Evolutionary conservation across 2,113 vertebrate species (phyloP).

Genomic region (Malaclemys terrapin): DNA sequence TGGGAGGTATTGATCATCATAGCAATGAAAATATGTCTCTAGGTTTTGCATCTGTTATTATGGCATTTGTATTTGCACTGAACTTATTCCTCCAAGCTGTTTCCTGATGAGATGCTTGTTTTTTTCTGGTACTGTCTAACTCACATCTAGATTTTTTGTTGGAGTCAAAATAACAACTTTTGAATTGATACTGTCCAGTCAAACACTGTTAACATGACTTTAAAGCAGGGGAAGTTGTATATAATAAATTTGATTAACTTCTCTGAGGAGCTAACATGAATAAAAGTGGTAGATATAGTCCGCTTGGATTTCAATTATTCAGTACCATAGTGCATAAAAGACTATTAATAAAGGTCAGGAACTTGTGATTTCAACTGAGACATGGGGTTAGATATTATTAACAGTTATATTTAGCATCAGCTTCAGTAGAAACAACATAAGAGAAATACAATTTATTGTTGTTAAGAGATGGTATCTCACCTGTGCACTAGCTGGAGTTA

Average conservation of each 20-base stretch:
- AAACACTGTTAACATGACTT: not conserved
- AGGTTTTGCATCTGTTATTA: not conserved
- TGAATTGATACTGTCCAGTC: not conserved
- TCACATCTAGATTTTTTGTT: not conserved
- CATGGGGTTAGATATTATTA: not conserved
- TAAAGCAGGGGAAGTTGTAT: not conserved
- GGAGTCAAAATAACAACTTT: not conserved
- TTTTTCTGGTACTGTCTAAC: not conserved
- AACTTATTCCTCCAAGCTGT: not conserved
- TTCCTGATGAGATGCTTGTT: not conserved
- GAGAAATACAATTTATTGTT: not conserved
- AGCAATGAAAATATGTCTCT: not conserved
- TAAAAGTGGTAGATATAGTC: not conserved
- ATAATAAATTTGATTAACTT: not conserved
- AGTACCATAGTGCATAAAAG: not conserved
- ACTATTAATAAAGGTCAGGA: not conserved
- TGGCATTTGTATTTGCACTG: not conserved
- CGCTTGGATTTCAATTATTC: not conserved
- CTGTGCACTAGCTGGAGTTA: not conserved
- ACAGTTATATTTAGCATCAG: not conserved
- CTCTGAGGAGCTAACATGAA: not conserved
- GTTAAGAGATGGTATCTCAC: slow-evolving; percentile 11
- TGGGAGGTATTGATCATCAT: not conserved
- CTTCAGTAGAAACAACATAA: not conserved
- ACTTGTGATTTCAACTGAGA: not conserved